phyloP scores from a whole-genome alignment of 1,140 invertebrate genomes.

The Myzus persicae region DNA sequence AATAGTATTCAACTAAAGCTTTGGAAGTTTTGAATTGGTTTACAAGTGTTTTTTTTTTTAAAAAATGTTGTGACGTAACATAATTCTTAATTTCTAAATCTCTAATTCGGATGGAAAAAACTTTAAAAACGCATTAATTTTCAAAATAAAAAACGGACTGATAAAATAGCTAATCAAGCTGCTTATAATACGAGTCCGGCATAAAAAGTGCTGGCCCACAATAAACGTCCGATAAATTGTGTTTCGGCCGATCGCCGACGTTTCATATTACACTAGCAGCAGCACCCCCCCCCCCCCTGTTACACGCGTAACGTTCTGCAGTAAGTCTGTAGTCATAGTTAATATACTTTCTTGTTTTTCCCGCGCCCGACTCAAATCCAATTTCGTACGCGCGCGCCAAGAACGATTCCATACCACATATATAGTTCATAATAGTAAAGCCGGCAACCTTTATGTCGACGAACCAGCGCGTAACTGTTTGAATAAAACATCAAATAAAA shows the following conservation, averaged over 20 bases:
- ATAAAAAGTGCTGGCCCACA: neutral
- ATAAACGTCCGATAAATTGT: neutral
- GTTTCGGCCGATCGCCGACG: neutral
- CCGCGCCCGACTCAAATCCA: slow-evolving; percentile 16
- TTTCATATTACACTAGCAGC: neutral
- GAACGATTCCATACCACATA: neutral
- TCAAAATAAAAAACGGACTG: neutral
- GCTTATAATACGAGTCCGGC: neutral
- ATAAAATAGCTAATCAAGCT: neutral
- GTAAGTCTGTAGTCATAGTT: neutral
- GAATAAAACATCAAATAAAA: slow-evolving; percentile 50
- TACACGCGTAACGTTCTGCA: no score
- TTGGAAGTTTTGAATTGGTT: neutral
- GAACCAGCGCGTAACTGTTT: neutral
- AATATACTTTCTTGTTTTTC: slow-evolving; percentile 9
- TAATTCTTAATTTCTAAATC: no score
- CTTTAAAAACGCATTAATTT: neutral
- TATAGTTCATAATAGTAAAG: neutral
- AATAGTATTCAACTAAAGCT: neutral
- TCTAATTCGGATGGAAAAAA: neutral
- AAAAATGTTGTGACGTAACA: neutral
- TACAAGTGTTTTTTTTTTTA: neutral
- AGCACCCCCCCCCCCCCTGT: neutral
- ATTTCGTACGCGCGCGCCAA: slow-evolving; percentile 6
- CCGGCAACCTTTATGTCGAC: neutral